Percentiles rank a stretch among this genome's conserved stretches.
Conservation (phyloP, 2,797 vertebrate genomes). For the Karalla daura region DNA sequence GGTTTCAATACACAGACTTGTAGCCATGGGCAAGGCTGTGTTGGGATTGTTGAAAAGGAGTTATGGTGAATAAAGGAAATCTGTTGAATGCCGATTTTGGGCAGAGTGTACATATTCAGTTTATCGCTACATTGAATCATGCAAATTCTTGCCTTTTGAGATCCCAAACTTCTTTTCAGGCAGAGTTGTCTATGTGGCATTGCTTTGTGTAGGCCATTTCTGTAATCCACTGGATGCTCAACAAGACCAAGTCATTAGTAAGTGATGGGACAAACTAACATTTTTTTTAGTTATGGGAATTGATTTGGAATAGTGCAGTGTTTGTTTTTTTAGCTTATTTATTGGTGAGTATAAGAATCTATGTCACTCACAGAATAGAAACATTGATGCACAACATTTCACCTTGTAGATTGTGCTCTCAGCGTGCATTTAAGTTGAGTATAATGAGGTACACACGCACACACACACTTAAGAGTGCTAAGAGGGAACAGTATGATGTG, state of each 20-base stretch:
- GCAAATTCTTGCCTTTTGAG: not conserved
- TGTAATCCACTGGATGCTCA: not conserved
- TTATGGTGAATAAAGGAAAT: not conserved
- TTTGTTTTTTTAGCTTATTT: not conserved
- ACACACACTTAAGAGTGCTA: not conserved
- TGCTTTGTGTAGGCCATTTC: not conserved
- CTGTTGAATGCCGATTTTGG: not conserved
- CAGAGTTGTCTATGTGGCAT: not conserved
- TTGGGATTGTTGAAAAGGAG: constrained; percentile 21
- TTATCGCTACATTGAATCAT: not conserved
- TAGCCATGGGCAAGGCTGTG: constrained; percentile 32
- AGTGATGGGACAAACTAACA: not conserved
- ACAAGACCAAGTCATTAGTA: not conserved
- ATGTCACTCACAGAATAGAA: not conserved
- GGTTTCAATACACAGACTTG: constrained; percentile 27
- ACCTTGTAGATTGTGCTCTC: not conserved
- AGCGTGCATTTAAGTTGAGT: not conserved
- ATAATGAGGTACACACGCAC: not conserved
- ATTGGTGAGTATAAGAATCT: not conserved
- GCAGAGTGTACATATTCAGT: not conserved
- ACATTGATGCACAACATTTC: not conserved
- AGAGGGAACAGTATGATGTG: constrained; percentile 14
- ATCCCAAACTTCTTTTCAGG: not conserved
- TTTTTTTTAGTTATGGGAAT: no score
- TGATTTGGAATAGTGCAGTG: no score